Percentiles rank a stretch among this genome's conserved stretches.
These are phyloP conservation scores for Luffia ferchaultella DNA, from an alignment of 2,888 invertebrate species.

Conservation along the genomic window DNA sequence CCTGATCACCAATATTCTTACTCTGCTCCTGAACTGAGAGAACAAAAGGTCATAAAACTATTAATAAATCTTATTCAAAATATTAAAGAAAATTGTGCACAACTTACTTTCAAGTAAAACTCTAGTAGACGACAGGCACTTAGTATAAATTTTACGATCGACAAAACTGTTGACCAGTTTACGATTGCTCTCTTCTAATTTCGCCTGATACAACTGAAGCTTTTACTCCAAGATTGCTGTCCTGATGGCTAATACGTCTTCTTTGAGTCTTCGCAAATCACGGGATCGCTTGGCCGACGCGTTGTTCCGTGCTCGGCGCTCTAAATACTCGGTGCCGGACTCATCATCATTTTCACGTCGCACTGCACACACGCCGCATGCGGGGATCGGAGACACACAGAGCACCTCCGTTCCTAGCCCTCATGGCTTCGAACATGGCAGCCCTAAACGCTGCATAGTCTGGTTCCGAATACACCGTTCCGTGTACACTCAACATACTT, in stretches of 20 bases:
- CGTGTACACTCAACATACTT: background rate
- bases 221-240: constrained; percentile 89
- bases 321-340: constrained; percentile 85
- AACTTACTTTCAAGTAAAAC: too few relatives aligned
- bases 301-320: constrained; percentile 90
- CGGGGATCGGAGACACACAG: constrained; percentile 70
- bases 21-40: too few relatives aligned
- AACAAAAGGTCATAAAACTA: too few relatives aligned
- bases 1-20: too few relatives aligned
- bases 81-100: too few relatives aligned
- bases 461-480: constrained; percentile 47
- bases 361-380: constrained; percentile 73
- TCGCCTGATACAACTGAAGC: too few relatives aligned
- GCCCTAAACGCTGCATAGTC: constrained; percentile 77
- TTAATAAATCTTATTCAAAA: too few relatives aligned
- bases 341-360: constrained; percentile 29
- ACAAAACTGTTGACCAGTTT: too few relatives aligned
- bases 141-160: too few relatives aligned
- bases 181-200: too few relatives aligned
- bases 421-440: constrained; percentile 72
- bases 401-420: constrained; percentile 66
- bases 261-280: constrained; percentile 88
- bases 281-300: constrained; percentile 94
- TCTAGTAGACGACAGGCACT: too few relatives aligned
- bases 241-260: constrained; percentile 90